Conservation (phyloP, 1,140 invertebrate species). For the Orius insidiosus region DNA sequence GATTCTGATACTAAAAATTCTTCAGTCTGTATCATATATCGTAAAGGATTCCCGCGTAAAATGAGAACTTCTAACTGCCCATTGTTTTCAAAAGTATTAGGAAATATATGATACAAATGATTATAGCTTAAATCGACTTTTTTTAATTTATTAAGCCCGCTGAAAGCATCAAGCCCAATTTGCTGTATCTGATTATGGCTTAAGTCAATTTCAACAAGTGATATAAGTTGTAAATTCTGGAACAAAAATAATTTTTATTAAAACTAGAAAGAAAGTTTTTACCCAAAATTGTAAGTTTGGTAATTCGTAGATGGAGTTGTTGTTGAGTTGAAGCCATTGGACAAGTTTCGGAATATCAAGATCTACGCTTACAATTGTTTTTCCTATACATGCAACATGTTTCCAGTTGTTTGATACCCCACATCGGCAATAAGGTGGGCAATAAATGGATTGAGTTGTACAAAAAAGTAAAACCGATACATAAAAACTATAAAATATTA, state of each 20-base stretch:
- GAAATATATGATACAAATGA: neutral
- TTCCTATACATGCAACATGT: conserved; percentile 4
- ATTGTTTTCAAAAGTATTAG: conserved; percentile 1
- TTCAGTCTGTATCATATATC: too few species aligned
- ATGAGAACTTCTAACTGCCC: too few species aligned
- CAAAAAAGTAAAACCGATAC: too few species aligned
- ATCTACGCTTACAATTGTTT: conserved; percentile 4
- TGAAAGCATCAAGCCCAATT: conserved; percentile 6
- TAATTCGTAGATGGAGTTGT: conserved; percentile 8
- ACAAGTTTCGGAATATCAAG: conserved; percentile 1
- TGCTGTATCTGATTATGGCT: conserved; percentile 5
- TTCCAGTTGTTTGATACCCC: neutral
- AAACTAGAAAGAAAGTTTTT: too few species aligned
- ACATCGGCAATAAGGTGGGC: conserved; percentile 5
- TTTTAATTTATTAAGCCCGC: conserved; percentile 2
- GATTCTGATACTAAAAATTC: too few species aligned
- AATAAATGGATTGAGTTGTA: neutral
- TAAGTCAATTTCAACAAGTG: conserved; percentile 1
- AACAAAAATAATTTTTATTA: neutral
- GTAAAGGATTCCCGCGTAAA: too few species aligned
- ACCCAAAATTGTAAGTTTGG: conserved; percentile 3
- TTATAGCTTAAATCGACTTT: conserved; percentile 6
- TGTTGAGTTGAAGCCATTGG: conserved; percentile 5
- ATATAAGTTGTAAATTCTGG: neutral
- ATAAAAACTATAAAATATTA: too few species aligned